Evolutionary conservation across 1,140 invertebrate genomes (phyloP), one percentile per base, ranked within the genome.

Genomic region (Cataglyphis hispanica): DNA sequence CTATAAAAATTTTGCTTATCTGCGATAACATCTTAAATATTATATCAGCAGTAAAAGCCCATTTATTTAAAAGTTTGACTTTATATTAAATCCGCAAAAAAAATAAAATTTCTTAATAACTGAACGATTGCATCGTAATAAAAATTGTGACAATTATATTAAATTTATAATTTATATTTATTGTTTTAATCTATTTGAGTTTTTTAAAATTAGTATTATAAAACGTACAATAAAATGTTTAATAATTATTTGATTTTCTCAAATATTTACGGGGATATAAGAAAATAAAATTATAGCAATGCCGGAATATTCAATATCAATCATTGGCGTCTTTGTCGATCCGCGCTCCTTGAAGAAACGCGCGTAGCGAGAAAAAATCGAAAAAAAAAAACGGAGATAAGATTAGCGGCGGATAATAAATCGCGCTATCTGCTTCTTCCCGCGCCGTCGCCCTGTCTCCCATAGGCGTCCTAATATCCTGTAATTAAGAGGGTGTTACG

Each of bases 401-500:
- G 75, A 80, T 89, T 74, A 88, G 72, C 72, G 78, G 69, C 76
- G 89, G 75, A 86, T 87, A 89, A 90, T 90, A 89, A 90, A 90
- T 90, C 88, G 89, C 88, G 40, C 86, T 90, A 90, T 90, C 89
- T 89, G 83, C 78, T 76, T 84, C 61, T 84, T 53, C 75, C 76
- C 66, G 63, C 53, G 53, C 53, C 66, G 19, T 63, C 37, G 53
- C 67, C 31, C 46, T 70, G 78, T 63, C 83, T 87, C 85, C 72
- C 86, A 86, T 86, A 88, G 89, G 88, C 91, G 83, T 91, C 86
- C 93, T 94, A 94, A 94, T 94, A 95, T 94, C 93, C 92, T 90
- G 93, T 93, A 94, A 94, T 94, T 93, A 94, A 94, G 93, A 92
- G 91, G 92, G 91, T 92, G 93, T 92, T 92, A 92, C 88, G 92